Evolutionary conservation across 2,888 invertebrate genomes (phyloP).

Genomic region (Ormia ochracea): DNA sequence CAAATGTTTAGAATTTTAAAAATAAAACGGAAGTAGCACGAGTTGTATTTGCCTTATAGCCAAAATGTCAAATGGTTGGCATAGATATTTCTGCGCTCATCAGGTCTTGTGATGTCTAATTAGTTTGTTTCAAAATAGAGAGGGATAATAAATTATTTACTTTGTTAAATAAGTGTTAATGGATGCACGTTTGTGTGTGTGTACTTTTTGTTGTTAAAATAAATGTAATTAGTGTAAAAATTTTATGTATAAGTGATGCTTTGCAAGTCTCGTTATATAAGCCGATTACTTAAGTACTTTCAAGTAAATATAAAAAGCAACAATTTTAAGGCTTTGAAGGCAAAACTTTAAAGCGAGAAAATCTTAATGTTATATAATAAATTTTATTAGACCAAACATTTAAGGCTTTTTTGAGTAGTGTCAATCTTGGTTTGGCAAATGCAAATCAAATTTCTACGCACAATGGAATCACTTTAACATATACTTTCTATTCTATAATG

Average conservation of each 20-base stretch:
- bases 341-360: neutral
- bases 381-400: neutral
- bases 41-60: slow-evolving; percentile 64
- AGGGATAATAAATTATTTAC: neutral
- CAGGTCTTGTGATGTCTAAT: slow-evolving; percentile 33
- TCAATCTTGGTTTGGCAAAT: neutral
- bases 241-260: neutral
- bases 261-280: slow-evolving; percentile 13
- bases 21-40: slow-evolving; percentile 67
- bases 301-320: neutral
- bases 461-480: too few species aligned
- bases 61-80: slow-evolving; percentile 71
- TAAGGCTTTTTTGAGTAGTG: slow-evolving; percentile 7
- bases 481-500: too few species aligned
- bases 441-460: neutral
- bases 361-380: neutral
- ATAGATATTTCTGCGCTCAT: slow-evolving; percentile 35
- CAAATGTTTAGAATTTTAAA: slow-evolving; percentile 23
- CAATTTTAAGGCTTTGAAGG: slow-evolving; percentile 15
- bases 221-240: neutral
- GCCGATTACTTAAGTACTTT: slow-evolving; percentile 39
- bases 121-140: neutral
- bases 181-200: neutral
- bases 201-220: neutral
- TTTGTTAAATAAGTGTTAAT: slow-evolving; percentile 27